Conservation (phyloP, 2,113 vertebrate genomes). For the Pseudopodoces humilis region DNA sequence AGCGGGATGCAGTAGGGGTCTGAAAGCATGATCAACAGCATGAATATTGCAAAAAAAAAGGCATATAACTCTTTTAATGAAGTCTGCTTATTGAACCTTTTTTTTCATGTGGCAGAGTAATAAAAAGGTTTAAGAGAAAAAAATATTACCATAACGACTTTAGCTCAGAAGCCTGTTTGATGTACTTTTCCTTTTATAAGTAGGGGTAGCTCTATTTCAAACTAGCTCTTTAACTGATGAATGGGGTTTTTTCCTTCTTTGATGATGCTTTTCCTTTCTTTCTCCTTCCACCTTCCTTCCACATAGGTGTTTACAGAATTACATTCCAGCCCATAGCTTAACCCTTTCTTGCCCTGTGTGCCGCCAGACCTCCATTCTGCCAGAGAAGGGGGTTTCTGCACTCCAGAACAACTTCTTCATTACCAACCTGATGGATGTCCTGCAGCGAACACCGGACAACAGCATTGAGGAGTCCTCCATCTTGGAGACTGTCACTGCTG, state of each 20-base stretch:
- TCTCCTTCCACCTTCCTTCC: background rate
- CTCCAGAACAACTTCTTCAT: slow-evolving; percentile 99
- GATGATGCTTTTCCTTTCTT: slow-evolving; percentile 3
- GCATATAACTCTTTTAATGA: background rate
- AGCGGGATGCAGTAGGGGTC: background rate
- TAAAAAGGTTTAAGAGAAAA: background rate
- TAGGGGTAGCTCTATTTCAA: background rate
- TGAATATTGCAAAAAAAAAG: background rate
- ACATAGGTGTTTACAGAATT: slow-evolving; percentile 94
- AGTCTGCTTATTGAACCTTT: background rate
- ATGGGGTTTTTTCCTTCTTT: background rate
- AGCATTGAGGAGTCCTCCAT: slow-evolving; percentile 84
- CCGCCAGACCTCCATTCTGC: slow-evolving; percentile 96
- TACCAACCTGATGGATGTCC: slow-evolving; percentile 98
- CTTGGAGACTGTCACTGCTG: slow-evolving; percentile 84
- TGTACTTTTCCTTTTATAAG: background rate
- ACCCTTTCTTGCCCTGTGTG: slow-evolving; percentile 96
- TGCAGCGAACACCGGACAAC: slow-evolving; percentile 87
- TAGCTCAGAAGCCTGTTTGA: background rate
- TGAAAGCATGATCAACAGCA: background rate
- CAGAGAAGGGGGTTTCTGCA: slow-evolving; percentile 95
- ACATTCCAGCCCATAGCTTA: slow-evolving; percentile 93
- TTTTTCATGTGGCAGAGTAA: background rate
- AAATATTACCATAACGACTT: background rate
- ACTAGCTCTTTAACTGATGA: background rate